Percentiles rank a stretch among this genome's conserved stretches.
phyloP scores from a whole-genome alignment of 2,888 invertebrate species.

The Ennomos fuscantarius region DNA sequence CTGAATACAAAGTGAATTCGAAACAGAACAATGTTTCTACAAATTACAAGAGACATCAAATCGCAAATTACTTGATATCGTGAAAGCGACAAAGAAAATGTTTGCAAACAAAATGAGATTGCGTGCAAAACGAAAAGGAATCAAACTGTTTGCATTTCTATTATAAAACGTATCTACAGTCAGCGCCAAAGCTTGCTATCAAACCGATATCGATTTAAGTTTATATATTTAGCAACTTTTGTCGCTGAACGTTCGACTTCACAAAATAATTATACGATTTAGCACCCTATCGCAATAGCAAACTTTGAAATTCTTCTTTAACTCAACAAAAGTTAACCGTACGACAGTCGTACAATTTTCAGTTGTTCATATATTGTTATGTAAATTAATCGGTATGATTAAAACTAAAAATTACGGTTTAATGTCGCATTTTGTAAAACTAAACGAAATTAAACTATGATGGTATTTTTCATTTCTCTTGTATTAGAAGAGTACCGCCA shows the following conservation, averaged over 20 bases:
- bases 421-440: too few species aligned
- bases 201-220: too few species aligned
- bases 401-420: too few species aligned
- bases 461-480: too few species aligned
- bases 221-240: too few species aligned
- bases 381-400: too few species aligned
- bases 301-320: neutral
- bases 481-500: too few species aligned
- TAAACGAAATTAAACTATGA: too few species aligned
- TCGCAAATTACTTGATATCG: slow-evolving; percentile 22
- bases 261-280: neutral
- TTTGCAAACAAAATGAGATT: slow-evolving; percentile 35
- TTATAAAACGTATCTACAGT: slow-evolving; percentile 12
- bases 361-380: too few species aligned
- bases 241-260: too few species aligned
- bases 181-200: neutral
- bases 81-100: slow-evolving; percentile 29
- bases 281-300: slow-evolving; percentile 5
- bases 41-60: slow-evolving; percentile 16
- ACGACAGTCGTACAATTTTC: too few species aligned
- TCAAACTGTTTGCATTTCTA: slow-evolving; percentile 15
- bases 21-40: slow-evolving; percentile 3
- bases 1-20: slow-evolving; percentile 1
- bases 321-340: too few species aligned
- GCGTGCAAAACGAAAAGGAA: slow-evolving; percentile 28